Evolutionary conservation across 2,113 vertebrate species (phyloP), one percentile per base, ranked within the genome.

Genomic region (Pedionomus torquatus): DNA sequence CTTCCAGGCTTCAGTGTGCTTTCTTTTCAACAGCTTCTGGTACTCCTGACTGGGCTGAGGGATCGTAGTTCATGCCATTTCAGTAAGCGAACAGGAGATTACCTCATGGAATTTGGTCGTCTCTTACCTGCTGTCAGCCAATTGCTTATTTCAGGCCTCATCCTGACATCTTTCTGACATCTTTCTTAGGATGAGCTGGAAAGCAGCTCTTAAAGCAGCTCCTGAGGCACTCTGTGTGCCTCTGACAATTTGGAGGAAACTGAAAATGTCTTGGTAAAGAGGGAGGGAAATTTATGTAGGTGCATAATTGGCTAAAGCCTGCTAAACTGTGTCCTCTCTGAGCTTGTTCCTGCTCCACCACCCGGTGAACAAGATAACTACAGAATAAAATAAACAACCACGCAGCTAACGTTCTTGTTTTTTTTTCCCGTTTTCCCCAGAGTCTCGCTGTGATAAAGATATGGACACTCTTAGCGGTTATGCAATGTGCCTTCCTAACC

Each of bases 401-500:
- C 6, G 1, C 28, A 13, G 33, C 75, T 87, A 0, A 78, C 46
- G 5, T 41, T 3, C 17, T n/a, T 46, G 69, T 5, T 6, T 23
- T 77, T 52, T 37, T 41, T 24, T n/a, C 52, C 54, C 48, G 51
- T 51, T 60, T 57, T 72, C 11, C 77, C 28, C 97, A 99, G 99
- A 98, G 55, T 99, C 99, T 95, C 99, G 99, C 90, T 99, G 99
- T 95, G 98, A 99, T 81, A 99, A 99, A 96, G 99, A 99, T 83
- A 99, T 99, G 98, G 99, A 99, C 97, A 99, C 99, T 23, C 99
- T 98, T 63, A 99, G 99, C 39, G 99, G 99, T 57, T 99, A 99
- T 9, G 99, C 99, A 5, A 98, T 99, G 97, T 99, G 99, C 98
- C 99, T 99, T 97, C 99, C 99, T 68, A 99, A 99, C 87, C 98